A percentile compares a stretch with the other conserved stretches of the same genome.
Evolutionary conservation across 2,888 invertebrate species (phyloP).

Genomic region (Bombylius major): DNA sequence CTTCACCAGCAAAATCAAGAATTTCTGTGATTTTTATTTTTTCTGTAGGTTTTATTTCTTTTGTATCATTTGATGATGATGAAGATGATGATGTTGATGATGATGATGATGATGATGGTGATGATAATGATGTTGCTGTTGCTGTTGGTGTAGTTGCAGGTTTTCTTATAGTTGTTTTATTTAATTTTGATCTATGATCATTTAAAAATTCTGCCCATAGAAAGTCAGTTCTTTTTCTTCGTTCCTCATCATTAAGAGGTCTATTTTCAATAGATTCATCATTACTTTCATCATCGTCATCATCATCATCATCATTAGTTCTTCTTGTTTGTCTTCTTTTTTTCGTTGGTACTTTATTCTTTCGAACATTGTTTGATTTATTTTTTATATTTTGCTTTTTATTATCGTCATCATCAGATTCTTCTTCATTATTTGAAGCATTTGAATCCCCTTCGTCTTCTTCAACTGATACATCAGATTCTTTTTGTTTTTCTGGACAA

Average conservation of each 20-base stretch:
- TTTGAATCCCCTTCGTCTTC: slow-evolving; percentile 43
- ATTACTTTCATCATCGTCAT: slow-evolving; percentile 21
- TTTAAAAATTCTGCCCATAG: slow-evolving; percentile 69
- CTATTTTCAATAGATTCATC: slow-evolving; percentile 18
- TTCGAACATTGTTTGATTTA: slow-evolving; percentile 1
- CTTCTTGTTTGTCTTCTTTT: not conserved
- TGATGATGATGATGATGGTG: too few species aligned
- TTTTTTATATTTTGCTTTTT: slow-evolving; percentile 13
- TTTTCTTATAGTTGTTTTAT: too few species aligned
- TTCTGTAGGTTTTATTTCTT: not conserved
- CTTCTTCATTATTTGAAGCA: not conserved
- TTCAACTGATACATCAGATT: slow-evolving; percentile 21
- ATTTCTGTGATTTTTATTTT: slow-evolving; percentile 52
- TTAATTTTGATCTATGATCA: slow-evolving; percentile 41
- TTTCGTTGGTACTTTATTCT: not conserved
- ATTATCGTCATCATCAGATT: slow-evolving; percentile 16
- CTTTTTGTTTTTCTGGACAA: slow-evolving; percentile 44
- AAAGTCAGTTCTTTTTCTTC: slow-evolving; percentile 60
- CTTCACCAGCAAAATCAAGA: slow-evolving; percentile 83
- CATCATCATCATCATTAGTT: not conserved
- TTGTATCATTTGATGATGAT: not conserved
- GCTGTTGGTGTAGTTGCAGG: too few species aligned
- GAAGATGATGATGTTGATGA: too few species aligned
- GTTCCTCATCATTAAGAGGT: slow-evolving; percentile 42
- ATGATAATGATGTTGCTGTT: too few species aligned